Evolutionary conservation across 2,888 invertebrate species (phyloP), one percentile per base, ranked within the genome.

Genomic region (Ophion ellenae): DNA sequence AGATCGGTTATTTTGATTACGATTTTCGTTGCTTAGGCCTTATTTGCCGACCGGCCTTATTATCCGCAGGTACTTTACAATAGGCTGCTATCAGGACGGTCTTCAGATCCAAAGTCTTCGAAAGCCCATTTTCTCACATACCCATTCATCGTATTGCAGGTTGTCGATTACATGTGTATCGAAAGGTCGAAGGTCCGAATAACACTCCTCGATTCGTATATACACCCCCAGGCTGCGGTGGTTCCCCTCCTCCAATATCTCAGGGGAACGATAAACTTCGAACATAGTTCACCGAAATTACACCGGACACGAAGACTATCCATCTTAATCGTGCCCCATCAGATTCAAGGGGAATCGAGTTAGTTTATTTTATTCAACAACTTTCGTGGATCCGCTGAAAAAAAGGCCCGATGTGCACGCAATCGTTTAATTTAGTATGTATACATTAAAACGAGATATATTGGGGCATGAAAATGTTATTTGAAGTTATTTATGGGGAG

Each of bases 211-310:
- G 64, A 47, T 61, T 70, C 64, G 45, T 66, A 32, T 45, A 53
- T 20, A 73, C 36, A 32, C 36, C 45, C 73, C 40, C 7, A 40
- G 6, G 40, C 40, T 32, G 53, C n/a, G 7, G 70, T 28, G 59
- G 59, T 81, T 81, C 24, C 47, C 14, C 61, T 53, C 17, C 45
- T 64, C 45, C 36, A 47, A 61, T 20, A 59, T 77, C 93, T 89
- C 92, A 61, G 32, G 91, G 90, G 92, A 88, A 87, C 90, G 90
- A 91, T 92, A 90, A 90, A 89, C 90, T 91, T 91, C 89, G 89
- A 59, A 91, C 92, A 69, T 66, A 91, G 90, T 93, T 92, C 89
- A 91, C 89, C 88, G 89, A 90, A 92, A 92, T 93, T 91, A 89
- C 89, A 86, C 82, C 81, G 87, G 90, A 91, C 91, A 61, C 66